A percentile compares a stretch with the other conserved stretches of the same genome.
Conservation (phyloP, 2,113 vertebrate genomes). For the Hippocampus zosterae region DNA sequence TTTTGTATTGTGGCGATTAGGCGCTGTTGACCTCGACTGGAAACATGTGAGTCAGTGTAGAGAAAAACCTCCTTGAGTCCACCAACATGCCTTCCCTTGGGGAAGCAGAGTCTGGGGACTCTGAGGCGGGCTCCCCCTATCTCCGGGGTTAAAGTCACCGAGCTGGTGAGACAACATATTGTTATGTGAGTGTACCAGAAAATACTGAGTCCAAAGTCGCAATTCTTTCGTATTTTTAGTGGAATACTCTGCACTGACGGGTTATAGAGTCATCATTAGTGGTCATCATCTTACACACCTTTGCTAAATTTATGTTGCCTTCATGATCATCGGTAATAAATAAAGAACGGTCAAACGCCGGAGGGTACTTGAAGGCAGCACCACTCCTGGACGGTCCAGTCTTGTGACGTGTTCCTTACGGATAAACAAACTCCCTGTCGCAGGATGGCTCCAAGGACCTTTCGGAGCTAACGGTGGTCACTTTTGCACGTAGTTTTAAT, state of each 20-base stretch:
- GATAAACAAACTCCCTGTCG: conserved; percentile 51
- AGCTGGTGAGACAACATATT: too few relatives aligned
- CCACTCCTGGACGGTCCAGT: conserved; percentile 4
- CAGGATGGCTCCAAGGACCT: conserved; percentile 13
- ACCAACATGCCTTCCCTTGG: too few relatives aligned
- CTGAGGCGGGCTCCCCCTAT: too few relatives aligned
- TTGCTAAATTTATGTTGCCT: conserved; percentile 8
- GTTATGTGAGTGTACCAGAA: not conserved
- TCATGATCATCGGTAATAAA: not conserved
- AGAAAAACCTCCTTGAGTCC: too few relatives aligned
- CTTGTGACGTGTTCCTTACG: conserved; percentile 23
- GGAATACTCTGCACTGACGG: conserved; percentile 14
- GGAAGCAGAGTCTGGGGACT: too few relatives aligned
- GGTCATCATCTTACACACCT: conserved; percentile 26
- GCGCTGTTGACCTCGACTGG: too few relatives aligned
- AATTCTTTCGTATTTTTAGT: not conserved
- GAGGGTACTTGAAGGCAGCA: conserved; percentile 33
- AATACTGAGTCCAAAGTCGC: not conserved
- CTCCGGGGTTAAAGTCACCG: too few relatives aligned
- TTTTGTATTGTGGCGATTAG: too few relatives aligned
- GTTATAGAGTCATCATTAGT: conserved; percentile 41
- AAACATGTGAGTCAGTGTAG: too few relatives aligned
- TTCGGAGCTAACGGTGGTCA: not conserved
- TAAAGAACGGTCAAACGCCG: not conserved
- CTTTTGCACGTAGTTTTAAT: not conserved